Evolutionary conservation across 1,140 invertebrate species (phyloP).

Genomic region (Conus ventricosus): DNA sequence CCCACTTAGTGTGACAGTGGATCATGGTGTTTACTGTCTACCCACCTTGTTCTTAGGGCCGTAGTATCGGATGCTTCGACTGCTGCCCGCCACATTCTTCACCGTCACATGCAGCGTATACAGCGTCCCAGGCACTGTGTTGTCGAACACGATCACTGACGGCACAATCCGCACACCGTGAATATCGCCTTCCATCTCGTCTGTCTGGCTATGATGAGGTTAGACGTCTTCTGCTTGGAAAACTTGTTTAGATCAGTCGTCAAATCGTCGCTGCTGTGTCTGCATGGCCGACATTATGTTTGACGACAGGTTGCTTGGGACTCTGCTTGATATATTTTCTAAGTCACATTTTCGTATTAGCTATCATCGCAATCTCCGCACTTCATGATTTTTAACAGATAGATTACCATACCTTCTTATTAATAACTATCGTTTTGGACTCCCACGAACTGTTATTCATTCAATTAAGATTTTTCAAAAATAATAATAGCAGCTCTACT

Average conservation of each 20-base stretch:
- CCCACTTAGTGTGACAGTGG: no score
- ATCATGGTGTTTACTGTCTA: neutral
- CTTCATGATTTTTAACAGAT: no score
- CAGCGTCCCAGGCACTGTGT: slow-evolving; percentile 61
- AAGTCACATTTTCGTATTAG: slow-evolving; percentile 20
- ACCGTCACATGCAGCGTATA: slow-evolving; percentile 67
- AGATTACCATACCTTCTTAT: no score
- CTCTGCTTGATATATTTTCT: slow-evolving; percentile 28
- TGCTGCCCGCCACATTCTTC: slow-evolving; percentile 70
- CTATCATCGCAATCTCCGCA: no score
- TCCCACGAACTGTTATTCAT: no score
- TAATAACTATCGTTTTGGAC: no score
- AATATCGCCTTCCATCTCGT: slow-evolving; percentile 69
- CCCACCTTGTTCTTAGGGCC: slow-evolving; percentile 70
- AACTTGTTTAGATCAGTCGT: neutral
- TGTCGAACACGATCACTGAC: slow-evolving; percentile 65
- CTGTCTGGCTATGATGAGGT: neutral
- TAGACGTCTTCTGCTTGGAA: neutral
- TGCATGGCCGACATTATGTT: slow-evolving; percentile 64
- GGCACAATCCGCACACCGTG: slow-evolving; percentile 70
- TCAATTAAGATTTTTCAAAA: slow-evolving; percentile 11
- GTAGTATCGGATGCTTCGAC: slow-evolving; percentile 70
- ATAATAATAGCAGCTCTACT: slow-evolving; percentile 41
- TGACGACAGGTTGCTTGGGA: slow-evolving; percentile 53
- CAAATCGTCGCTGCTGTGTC: neutral